Conservation (phyloP, 2,797 vertebrate species). For the Lophotriccus pileatus region DNA sequence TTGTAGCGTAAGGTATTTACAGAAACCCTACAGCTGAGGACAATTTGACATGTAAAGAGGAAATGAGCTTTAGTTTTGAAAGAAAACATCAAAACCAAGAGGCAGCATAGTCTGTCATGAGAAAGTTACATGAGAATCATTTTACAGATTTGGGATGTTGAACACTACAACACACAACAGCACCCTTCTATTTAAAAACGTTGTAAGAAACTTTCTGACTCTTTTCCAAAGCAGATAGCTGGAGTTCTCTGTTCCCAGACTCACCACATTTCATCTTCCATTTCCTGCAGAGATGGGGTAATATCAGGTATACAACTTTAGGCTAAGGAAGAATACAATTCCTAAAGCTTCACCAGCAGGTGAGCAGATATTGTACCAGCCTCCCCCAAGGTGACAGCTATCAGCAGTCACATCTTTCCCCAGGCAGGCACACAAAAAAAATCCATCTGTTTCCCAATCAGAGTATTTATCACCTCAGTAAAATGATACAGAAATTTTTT, state of each 20-base stretch:
- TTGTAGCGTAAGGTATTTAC: neutral
- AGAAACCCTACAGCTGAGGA: neutral
- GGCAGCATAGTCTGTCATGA: neutral
- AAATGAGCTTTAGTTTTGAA: neutral
- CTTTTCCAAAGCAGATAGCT: neutral
- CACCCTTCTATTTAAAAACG: neutral
- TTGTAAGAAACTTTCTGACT: neutral
- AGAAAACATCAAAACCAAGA: neutral
- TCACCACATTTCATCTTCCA: rapidly evolving
- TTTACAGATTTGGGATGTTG: neutral
- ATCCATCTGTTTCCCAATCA: neutral
- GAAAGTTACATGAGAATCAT: neutral
- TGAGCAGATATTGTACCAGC: neutral
- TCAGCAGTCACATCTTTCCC: neutral
- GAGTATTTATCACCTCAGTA: neutral
- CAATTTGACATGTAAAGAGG: neutral
- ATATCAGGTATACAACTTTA: neutral
- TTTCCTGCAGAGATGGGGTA: neutral
- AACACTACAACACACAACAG: neutral
- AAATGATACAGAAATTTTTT: neutral
- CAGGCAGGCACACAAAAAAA: neutral
- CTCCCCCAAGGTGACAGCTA: neutral
- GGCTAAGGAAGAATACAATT: neutral
- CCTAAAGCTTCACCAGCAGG: neutral
- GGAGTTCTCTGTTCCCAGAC: neutral